Percentiles rank a stretch among this genome's conserved stretches.
Evolutionary conservation across 2,113 vertebrate species (phyloP).

Genomic region (Glareola pratincola): DNA sequence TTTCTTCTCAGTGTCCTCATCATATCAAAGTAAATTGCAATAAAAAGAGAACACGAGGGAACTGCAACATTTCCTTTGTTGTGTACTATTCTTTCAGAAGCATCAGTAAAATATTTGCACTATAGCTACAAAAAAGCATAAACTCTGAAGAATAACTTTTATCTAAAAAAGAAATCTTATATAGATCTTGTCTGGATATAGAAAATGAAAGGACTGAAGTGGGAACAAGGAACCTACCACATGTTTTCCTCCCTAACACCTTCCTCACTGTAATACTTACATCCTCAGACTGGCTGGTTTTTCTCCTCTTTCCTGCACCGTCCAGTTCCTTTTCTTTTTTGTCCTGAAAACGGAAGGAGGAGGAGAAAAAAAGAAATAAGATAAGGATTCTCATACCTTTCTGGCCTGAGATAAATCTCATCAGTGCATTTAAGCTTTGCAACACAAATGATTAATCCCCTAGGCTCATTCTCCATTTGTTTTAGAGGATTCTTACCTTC

Average conservation of each 20-base stretch:
- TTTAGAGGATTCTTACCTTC: not conserved
- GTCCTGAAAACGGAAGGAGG: constrained; percentile 75
- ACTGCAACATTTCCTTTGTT: not conserved
- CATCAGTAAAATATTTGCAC: not conserved
- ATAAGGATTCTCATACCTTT: not conserved
- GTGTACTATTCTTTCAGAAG: not conserved
- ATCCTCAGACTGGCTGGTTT: constrained; percentile 94
- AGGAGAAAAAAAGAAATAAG: not conserved
- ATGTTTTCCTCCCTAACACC: not conserved
- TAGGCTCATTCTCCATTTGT: not conserved
- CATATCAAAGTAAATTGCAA: not conserved
- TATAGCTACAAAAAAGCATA: rapidly evolving
- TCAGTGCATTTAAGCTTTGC: not conserved
- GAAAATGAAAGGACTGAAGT: not conserved
- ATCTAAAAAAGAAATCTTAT: not conserved
- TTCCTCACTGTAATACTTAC: constrained; percentile 75
- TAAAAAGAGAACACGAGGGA: not conserved
- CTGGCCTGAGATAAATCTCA: not conserved
- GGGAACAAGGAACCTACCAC: not conserved
- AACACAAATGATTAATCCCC: not conserved
- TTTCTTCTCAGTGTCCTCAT: not conserved
- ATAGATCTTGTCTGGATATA: not conserved
- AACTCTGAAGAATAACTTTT: not conserved
- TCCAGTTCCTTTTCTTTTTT: constrained; percentile 96
- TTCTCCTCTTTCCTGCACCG: constrained; percentile 89